Percentiles rank a stretch among this genome's conserved stretches.
Evolutionary conservation across 2,797 vertebrate species (phyloP).

Genomic region (Taenioides sp.): DNA sequence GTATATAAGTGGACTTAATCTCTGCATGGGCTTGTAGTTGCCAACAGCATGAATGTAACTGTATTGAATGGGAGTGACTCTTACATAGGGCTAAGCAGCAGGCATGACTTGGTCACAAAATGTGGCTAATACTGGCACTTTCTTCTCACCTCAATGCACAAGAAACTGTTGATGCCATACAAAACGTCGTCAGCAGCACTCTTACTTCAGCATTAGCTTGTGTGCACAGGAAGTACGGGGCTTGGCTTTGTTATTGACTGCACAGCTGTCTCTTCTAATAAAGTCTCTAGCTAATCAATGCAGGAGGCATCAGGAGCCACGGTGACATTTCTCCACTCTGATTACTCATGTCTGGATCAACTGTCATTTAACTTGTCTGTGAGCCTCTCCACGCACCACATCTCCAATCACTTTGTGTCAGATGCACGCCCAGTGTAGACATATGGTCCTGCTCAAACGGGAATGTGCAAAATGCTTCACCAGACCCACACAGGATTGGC

Average conservation of each 20-base stretch:
- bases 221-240: constrained; percentile 10
- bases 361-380: constrained; percentile 31
- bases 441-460: constrained; percentile 2
- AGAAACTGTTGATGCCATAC: neutral
- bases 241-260: constrained; percentile 62
- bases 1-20: too few relatives aligned
- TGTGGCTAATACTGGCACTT: constrained; percentile 12
- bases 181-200: constrained; percentile 1
- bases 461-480: constrained; percentile 2
- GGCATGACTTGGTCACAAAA: constrained; percentile 49
- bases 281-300: constrained; percentile 61
- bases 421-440: neutral
- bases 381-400: constrained; percentile 8
- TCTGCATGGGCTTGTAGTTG: neutral
- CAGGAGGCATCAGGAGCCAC: constrained; percentile 41
- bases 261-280: constrained; percentile 57
- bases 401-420: constrained; percentile 33
- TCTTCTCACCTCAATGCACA: constrained; percentile 33
- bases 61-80: neutral
- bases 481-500: neutral
- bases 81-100: constrained; percentile 6
- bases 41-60: neutral
- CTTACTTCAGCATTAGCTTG: neutral
- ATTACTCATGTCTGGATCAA: constrained; percentile 48
- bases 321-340: constrained; percentile 57